Base-by-base conservation (phyloP, 2,797 vertebrate genomes). In the Threskiornis aethiopicus region DNA sequence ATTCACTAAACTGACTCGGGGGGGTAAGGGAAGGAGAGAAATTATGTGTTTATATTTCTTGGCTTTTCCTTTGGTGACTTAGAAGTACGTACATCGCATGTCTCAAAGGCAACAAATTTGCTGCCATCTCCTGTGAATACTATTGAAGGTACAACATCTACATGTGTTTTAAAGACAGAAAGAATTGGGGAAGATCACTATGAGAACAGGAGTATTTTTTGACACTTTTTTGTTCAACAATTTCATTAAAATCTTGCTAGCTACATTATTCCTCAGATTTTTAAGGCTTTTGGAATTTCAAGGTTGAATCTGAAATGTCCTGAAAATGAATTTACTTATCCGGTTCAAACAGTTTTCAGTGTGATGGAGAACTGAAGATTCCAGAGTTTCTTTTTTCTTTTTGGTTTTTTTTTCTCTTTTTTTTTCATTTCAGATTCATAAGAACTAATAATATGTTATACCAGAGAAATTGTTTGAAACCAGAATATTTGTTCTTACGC, bases 211-310 rank as follows among this genome's bases (percentile, higher is more conserved):
- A 47, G 1, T 11, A 24, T 5, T 37, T 84, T 90, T 79, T 55
- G 3, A 37, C 13, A 13, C 2, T 51, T 76, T 20, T 4, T 3
- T 1, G 13, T 8, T 2, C 2, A 49, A 33, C 0, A 35, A 55
- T 51, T 82, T 59, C 1, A 26, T 54, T 4, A 59, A 71, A 92
- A 19, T 77, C 9, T 5, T 67, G 12, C 7, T 17, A 67, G 10
- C 25, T 66, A 21, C 17, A 28, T 59, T 62, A 41, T 54, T 76
- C 21, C 24, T n/a, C 66, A 80, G 10, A 65, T 5, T 66, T 76
- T 35, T 39, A 58, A 93, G 28, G 2, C 4, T 83, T 84, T 71
- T 62, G 2, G 49, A 84, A 73, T 62, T 82, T 87, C 77, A 62
- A 77, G 4, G 3, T 13, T 61, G 47, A 70, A 52, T 47, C 4